A percentile compares a stretch with the other conserved stretches of the same genome.
Conservation (phyloP, 2,113 vertebrate species). For the Xenopus laevis region DNA sequence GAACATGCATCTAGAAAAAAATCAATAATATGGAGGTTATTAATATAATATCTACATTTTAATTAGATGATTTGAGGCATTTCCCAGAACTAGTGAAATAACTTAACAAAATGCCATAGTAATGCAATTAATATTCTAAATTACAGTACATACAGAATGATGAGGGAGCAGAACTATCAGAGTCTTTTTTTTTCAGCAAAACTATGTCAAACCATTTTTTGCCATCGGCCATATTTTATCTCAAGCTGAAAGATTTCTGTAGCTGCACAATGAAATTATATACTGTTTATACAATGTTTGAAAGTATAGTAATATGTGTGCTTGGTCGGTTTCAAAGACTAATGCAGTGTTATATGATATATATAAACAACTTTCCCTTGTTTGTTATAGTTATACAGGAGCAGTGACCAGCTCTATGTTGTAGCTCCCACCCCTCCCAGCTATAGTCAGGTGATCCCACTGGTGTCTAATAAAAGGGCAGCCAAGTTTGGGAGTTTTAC, state of each 20-base stretch:
- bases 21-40: constrained; percentile 25
- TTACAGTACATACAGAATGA: constrained; percentile 19
- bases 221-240: constrained; percentile 23
- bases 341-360: too few relatives aligned
- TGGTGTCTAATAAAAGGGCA: too few relatives aligned
- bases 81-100: constrained; percentile 34
- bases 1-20: constrained; percentile 34
- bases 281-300: background rate
- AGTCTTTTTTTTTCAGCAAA: background rate
- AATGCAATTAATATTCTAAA: constrained; percentile 35
- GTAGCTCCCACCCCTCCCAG: too few relatives aligned
- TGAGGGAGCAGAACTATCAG: constrained; percentile 32
- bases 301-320: background rate
- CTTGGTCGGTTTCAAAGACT: background rate
- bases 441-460: too few relatives aligned
- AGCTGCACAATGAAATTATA: background rate
- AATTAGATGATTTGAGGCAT: constrained; percentile 38
- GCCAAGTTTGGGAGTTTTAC: too few relatives aligned
- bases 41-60: constrained; percentile 35
- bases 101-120: constrained; percentile 35
- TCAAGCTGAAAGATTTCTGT: background rate
- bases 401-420: too few relatives aligned
- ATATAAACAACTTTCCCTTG: too few relatives aligned
- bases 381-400: too few relatives aligned
- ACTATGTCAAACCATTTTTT: constrained; percentile 7